phyloP scores from a whole-genome alignment of 1,140 invertebrate genomes.

The Eulimnadia texana region DNA sequence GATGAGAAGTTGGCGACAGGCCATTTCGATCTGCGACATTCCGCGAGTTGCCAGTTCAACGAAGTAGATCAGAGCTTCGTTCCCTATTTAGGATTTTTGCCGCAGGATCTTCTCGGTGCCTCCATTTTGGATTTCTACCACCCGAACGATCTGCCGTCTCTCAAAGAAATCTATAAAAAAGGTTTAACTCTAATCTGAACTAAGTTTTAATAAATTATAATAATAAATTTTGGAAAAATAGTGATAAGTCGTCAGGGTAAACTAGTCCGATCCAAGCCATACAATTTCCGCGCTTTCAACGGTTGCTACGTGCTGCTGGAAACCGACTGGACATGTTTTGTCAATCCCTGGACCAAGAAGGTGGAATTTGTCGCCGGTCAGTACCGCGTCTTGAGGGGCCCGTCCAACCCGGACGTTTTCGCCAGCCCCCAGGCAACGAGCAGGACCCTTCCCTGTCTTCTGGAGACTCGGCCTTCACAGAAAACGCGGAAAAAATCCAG shows the following conservation, averaged over 20 bases:
- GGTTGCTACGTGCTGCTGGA: conserved; percentile 65
- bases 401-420: conserved; percentile 55
- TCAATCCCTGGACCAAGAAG: conserved; percentile 83
- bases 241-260: conserved; percentile 44
- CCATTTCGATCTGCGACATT: conserved; percentile 60
- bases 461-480: conserved; percentile 37
- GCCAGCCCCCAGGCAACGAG: conserved; percentile 32
- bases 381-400: conserved; percentile 66
- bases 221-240: conserved; percentile 20
- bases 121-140: conserved; percentile 77
- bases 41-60: conserved; percentile 51
- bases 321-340: conserved; percentile 84
- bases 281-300: conserved; percentile 66
- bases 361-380: conserved; percentile 82
- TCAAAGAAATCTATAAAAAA: conserved; percentile 69
- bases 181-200: conserved; percentile 34
- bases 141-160: conserved; percentile 59
- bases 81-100: conserved; percentile 67
- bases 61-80: conserved; percentile 63
- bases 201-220: conserved; percentile 10
- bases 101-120: conserved; percentile 68
- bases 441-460: conserved; percentile 22
- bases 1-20: conserved; percentile 20
- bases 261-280: conserved; percentile 57
- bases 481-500: conserved; percentile 43